These are phyloP conservation scores for Otolemur crassicaudatus DNA, from an alignment of 2,797 vertebrate species.

Conservation along the genomic window DNA sequence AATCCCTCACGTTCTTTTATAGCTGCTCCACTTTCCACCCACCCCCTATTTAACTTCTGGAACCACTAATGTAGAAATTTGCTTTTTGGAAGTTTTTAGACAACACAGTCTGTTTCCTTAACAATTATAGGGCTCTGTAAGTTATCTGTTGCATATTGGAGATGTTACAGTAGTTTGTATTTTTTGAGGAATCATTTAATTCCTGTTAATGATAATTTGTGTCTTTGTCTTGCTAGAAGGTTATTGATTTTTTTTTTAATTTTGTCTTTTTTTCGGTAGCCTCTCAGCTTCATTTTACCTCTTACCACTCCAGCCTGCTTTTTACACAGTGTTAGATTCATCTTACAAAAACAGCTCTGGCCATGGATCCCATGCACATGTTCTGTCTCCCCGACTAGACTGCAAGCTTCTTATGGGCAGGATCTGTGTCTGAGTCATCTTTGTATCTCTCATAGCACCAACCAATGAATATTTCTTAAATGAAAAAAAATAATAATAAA, in stretches of 20 bases:
- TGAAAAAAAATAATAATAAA: not conserved
- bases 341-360: conserved; percentile 53
- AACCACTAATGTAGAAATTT: not conserved
- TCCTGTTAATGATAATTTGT: not conserved
- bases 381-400: conserved; percentile 57
- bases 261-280: not conserved
- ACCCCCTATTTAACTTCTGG: not conserved
- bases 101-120: not conserved
- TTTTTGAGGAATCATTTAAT: not conserved
- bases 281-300: not conserved
- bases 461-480: conserved; percentile 78
- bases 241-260: not conserved
- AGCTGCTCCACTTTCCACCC: not conserved
- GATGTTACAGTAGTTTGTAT: not conserved
- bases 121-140: not conserved
- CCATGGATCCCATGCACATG: not conserved
- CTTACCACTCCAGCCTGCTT: not conserved
- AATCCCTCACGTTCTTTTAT: not conserved
- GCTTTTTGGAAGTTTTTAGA: not conserved
- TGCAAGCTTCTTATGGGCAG: conserved; percentile 77
- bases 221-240: not conserved
- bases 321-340: not conserved
- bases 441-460: conserved; percentile 65
- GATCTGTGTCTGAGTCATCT: conserved; percentile 63
- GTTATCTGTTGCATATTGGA: not conserved